Evolutionary conservation across 2,113 vertebrate species (phyloP).

Genomic region (Saguinus imperator): DNA sequence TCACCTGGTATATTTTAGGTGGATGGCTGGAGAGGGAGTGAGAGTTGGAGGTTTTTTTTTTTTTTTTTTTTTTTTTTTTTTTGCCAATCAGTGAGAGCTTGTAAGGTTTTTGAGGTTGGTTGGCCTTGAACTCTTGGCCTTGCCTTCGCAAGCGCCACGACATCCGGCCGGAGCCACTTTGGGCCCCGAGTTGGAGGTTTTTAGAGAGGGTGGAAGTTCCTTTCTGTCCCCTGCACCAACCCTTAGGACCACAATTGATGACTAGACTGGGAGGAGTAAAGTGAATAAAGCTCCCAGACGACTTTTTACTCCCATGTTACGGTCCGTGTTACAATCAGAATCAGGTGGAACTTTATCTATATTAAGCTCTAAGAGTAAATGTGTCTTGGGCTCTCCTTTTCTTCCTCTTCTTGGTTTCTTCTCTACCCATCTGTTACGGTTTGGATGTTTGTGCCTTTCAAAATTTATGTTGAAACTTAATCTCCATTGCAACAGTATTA

Average conservation of each 20-base stretch:
- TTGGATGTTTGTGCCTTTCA: background rate
- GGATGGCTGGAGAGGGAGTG: background rate
- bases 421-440: background rate
- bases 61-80: too few relatives aligned
- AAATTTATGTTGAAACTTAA: background rate
- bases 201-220: background rate
- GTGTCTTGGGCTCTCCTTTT: background rate
- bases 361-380: background rate
- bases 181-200: background rate
- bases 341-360: background rate
- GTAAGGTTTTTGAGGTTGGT: too few relatives aligned
- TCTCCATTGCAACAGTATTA: background rate
- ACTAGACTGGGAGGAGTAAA: background rate
- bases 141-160: too few relatives aligned
- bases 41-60: background rate
- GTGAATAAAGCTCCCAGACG: background rate
- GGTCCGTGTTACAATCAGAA: background rate
- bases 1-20: constrained; percentile 17
- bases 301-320: background rate
- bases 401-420: background rate
- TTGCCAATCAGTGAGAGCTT: too few relatives aligned
- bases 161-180: too few relatives aligned
- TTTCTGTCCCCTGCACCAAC: background rate
- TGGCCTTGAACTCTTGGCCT: too few relatives aligned
- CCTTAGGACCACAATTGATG: background rate